Base-by-base conservation (phyloP, 2,888 invertebrate species). In the Lepidonotus clava region DNA sequence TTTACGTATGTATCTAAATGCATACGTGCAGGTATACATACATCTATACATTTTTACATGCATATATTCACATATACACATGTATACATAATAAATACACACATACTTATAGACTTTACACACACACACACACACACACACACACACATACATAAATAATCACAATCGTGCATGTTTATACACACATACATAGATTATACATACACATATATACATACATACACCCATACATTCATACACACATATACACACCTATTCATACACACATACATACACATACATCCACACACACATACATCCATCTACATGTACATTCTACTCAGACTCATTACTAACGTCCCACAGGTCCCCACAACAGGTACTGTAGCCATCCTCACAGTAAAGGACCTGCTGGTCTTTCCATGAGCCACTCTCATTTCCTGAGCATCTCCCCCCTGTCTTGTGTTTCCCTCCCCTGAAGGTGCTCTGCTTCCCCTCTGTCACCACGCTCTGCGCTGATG, bases 21-120 rank as follows among this genome's bases (percentile, higher is more conserved):
- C 32, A 66, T 66, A 66, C n/a, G n/a, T 24, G n/a, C 32, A 66
- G 6, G n/a, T 66, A 66, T 24, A 66, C n/a, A 66, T 66, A 66
- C n/a, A 66, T 24, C 6, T 24, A 66, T 66, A 66, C n/a, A 66
- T 24, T 14, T 24, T 14, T 66, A 66, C n/a, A 32, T 21, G n/a
- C 66, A 66, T 28, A 66, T 24, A 21, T 28, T 8, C n/a, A 21
- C 8, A 66, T 8, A 66, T 28, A 21, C 24, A n/a, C 11, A 66
- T 8, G n/a, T 28, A 66, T 14, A 8, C 24, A 28, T 8, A 28
- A 11, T 66, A 14, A 51, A 14, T 66, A 21, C 66, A 66, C n/a
- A 32, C 8, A 66, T n/a, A 28, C 66, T 8, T 24, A 32, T 28
- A 28, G 11, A 28, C 66, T 28, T 6, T 8, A 66, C n/a, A 28